Conservation (phyloP, 2,797 vertebrate genomes). For the Enoplosus armatus region DNA sequence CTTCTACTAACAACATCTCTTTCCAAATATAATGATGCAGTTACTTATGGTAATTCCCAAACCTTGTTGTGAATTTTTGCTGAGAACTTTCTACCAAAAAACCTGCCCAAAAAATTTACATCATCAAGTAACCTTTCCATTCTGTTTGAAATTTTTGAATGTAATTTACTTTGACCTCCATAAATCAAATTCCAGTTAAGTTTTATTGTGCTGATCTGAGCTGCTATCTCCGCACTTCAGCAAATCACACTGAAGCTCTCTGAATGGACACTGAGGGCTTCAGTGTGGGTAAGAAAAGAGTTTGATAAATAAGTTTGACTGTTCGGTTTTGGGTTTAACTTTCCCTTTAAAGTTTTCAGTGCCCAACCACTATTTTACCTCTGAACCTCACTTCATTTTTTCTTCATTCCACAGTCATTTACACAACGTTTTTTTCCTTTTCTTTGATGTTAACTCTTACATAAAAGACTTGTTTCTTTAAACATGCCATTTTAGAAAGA, state of each 20-base stretch:
- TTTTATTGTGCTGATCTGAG: neutral
- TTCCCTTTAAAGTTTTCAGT: neutral
- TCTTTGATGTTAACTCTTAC: neutral
- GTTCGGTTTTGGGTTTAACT: neutral
- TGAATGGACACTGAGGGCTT: conserved; percentile 3
- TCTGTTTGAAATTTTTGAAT: neutral
- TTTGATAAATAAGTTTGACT: conserved; percentile 7
- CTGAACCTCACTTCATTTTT: neutral
- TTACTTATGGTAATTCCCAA: neutral
- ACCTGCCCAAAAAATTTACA: neutral
- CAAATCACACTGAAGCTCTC: conserved; percentile 23
- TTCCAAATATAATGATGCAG: conserved; percentile 1
- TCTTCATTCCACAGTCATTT: neutral
- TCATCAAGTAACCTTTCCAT: conserved; percentile 21
- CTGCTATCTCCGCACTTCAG: conserved; percentile 15
- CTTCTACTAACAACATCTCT: neutral
- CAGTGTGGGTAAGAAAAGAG: neutral
- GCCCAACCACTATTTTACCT: neutral
- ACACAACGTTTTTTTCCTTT: too few species aligned
- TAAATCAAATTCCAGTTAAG: neutral
- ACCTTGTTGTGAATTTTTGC: neutral
- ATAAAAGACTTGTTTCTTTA: neutral
- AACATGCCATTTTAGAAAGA: neutral
- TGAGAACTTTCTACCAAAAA: conserved; percentile 1
- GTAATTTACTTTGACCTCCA: neutral